phyloP scores from a whole-genome alignment of 2,888 invertebrate species.

The Mimas tiliae region DNA sequence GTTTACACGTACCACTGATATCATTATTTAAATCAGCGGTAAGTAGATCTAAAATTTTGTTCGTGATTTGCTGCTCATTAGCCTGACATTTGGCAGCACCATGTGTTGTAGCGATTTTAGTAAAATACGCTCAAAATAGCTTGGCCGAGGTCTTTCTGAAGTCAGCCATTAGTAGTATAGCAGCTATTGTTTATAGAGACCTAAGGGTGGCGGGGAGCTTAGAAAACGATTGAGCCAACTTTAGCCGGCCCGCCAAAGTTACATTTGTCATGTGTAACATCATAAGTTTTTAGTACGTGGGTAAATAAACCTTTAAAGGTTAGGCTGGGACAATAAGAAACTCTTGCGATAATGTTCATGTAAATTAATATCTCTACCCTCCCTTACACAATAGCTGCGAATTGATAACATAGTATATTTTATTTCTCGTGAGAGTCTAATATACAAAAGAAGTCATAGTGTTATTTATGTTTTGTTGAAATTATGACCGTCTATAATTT shows the following conservation, averaged over 20 bases:
- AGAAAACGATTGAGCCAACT: too few species aligned
- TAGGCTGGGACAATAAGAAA: slow-evolving; percentile 4
- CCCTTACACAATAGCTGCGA: slow-evolving; percentile 13
- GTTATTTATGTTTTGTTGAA: neutral
- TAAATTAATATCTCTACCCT: slow-evolving; percentile 12
- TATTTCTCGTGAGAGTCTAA: slow-evolving; percentile 3
- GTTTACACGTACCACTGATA: slow-evolving; percentile 41
- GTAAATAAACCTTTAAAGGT: slow-evolving; percentile 16
- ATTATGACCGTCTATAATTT: neutral
- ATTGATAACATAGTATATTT: neutral
- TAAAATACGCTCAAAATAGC: too few species aligned
- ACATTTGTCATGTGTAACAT: neutral
- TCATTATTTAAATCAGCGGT: slow-evolving; percentile 30
- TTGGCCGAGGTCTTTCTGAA: too few species aligned
- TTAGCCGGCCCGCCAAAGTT: too few species aligned
- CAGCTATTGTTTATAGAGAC: too few species aligned
- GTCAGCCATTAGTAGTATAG: too few species aligned
- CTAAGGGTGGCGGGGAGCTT: too few species aligned
- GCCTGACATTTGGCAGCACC: neutral
- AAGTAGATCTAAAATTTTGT: slow-evolving; percentile 28
- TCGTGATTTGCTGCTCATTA: neutral
- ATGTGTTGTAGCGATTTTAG: too few species aligned
- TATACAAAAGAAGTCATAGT: neutral
- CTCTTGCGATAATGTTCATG: neutral
- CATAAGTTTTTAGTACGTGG: neutral